Evolutionary conservation across 1,140 invertebrate species (phyloP), one percentile per base, ranked within the genome.

Genomic region (Pseudoatta argentina): DNA sequence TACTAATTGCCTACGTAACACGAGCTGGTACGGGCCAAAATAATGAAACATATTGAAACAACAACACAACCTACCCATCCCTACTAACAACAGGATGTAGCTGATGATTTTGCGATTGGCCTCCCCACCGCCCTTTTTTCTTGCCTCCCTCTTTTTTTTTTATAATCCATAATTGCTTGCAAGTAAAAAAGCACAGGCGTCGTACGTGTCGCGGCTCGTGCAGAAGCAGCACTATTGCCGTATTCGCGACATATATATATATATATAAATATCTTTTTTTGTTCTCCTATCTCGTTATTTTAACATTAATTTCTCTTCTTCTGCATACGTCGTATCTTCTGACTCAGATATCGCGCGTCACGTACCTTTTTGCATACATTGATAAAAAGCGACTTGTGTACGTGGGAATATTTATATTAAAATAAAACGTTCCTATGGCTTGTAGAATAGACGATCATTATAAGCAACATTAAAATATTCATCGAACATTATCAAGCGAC

Each of bases 141-240:
- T 34, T 30, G 3, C 4, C 39, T 27, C 18, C 12, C 18, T 66
- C 18, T 24, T 27, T 67, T 51, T 24, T n/a, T 18, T n/a, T 44
- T 72, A 73, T 81, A 63, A 64, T 86, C 76, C 85, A 86, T 86
- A 86, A 88, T 88, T 88, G 87, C 76, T 88, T 76, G 87, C 87
- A 86, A 86, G 69, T 88, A 44, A 88, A 88, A 88, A 86, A 86
- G 83, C 87, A 86, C 73, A 88, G 83, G 87, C 83, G 59, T 69
- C 71, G 69, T 59, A 78, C 83, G 86, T 67, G 30, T 63, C 61
- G 61, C 63, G 51, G 67, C 77, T 87, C 76, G 77, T 88, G 78
- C 85, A 83, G 71, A 87, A 87, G 78, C 86, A 78, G 21, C 61
- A 59, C 63, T 69, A 63, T 73, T 14, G 14, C 73, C 67, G 21